Evolutionary conservation across 2,113 vertebrate genomes (phyloP).

Genomic region (Echinops telfairi): DNA sequence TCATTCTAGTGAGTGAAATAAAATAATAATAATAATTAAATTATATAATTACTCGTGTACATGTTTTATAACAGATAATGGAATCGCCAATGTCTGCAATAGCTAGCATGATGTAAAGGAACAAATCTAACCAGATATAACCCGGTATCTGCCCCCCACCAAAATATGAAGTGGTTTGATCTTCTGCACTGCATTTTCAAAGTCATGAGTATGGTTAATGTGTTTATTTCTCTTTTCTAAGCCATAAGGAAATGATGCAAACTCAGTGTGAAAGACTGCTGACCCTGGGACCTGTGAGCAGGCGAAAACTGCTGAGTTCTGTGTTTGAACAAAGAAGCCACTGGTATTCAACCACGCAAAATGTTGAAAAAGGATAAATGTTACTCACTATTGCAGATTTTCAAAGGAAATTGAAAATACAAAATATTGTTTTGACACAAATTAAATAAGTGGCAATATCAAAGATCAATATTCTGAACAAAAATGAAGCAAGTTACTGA

Average conservation of each 20-base stretch:
- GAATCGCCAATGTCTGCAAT: background rate
- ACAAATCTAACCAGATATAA: background rate
- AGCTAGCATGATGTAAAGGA: background rate
- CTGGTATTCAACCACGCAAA: background rate
- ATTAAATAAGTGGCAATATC: too few relatives aligned
- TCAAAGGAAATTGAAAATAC: background rate
- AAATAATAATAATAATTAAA: background rate
- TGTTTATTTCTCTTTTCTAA: background rate
- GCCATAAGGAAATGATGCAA: background rate
- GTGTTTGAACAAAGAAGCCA: background rate
- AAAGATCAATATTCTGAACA: too few relatives aligned
- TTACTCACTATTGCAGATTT: background rate
- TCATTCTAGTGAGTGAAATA: background rate
- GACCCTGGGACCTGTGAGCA: background rate
- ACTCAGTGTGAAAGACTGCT: background rate
- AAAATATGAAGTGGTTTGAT: background rate
- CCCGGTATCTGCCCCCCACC: background rate
- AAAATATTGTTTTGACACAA: background rate
- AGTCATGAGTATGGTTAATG: background rate
- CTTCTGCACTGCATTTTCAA: background rate
- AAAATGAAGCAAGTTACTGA: too few relatives aligned
- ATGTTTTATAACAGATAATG: background rate
- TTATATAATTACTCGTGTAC: background rate
- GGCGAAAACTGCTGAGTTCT: background rate
- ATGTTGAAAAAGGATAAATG: background rate